Evolutionary conservation across 2,113 vertebrate genomes (phyloP).

Genomic region (Lepidothrix coronata): DNA sequence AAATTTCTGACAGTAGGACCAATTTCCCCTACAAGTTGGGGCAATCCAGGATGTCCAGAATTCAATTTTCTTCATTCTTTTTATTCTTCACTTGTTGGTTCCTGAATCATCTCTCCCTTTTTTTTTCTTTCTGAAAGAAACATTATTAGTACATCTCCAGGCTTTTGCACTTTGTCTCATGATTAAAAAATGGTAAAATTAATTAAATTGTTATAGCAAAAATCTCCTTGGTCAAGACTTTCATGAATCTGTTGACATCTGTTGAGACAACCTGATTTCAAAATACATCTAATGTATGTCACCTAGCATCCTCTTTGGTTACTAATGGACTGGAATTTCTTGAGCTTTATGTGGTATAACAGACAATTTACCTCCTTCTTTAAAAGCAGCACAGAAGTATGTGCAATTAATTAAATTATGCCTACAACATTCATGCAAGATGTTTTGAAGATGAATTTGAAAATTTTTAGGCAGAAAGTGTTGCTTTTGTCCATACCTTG

Average conservation of each 20-base stretch:
- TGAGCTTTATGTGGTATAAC: background rate
- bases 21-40: background rate
- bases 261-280: background rate
- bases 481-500: background rate
- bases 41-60: background rate
- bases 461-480: background rate
- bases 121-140: background rate
- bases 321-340: background rate
- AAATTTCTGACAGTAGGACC: background rate
- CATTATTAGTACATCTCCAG: background rate
- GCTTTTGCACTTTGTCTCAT: background rate
- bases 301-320: background rate
- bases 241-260: background rate
- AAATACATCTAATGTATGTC: background rate
- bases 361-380: background rate
- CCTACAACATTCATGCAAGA: background rate
- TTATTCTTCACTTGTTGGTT: background rate
- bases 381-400: background rate
- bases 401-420: background rate
- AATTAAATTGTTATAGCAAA: background rate
- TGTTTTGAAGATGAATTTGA: background rate
- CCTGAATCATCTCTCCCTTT: background rate
- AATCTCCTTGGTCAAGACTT: background rate
- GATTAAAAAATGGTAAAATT: background rate
- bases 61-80: background rate